Evolutionary conservation across 2,888 invertebrate species (phyloP).

Genomic region (Lasioglossum marginatum): DNA sequence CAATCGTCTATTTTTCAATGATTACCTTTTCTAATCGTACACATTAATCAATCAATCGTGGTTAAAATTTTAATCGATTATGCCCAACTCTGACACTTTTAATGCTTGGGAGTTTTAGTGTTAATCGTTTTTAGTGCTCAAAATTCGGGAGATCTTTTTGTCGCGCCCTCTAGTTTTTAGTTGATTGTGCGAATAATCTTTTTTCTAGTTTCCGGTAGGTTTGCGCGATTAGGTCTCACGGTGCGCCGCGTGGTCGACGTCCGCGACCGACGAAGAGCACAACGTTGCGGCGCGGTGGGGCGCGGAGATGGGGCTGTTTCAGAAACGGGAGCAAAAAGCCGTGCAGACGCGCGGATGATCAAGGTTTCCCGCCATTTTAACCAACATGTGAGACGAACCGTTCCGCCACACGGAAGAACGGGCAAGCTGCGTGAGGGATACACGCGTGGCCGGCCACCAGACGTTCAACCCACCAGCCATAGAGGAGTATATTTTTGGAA

Average conservation of each 20-base stretch:
- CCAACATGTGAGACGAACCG: constrained; percentile 40
- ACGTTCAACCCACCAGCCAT: constrained; percentile 57
- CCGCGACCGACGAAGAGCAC: not conserved
- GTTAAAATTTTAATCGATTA: too few relatives aligned
- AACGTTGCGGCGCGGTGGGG: not conserved
- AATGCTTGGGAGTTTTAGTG: too few relatives aligned
- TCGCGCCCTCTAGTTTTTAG: not conserved
- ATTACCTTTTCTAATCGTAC: too few relatives aligned
- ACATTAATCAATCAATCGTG: too few relatives aligned
- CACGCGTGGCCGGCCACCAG: constrained; percentile 63
- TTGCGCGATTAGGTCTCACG: not conserved
- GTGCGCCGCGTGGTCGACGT: not conserved
- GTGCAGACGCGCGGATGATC: constrained; percentile 33
- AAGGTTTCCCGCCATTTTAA: constrained; percentile 61
- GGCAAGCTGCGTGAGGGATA: constrained; percentile 33
- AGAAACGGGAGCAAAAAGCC: constrained; percentile 33
- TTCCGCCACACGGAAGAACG: constrained; percentile 55
- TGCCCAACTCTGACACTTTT: too few relatives aligned
- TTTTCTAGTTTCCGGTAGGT: not conserved
- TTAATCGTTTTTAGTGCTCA: too few relatives aligned
- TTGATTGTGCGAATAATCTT: not conserved
- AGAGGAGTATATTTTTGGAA: constrained; percentile 69
- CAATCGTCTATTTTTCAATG: too few relatives aligned
- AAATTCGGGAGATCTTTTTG: not conserved
- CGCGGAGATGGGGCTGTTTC: not conserved